These are phyloP conservation scores for Portevinia maculata DNA, from an alignment of 2,888 invertebrate genomes.

Conservation along the genomic window DNA sequence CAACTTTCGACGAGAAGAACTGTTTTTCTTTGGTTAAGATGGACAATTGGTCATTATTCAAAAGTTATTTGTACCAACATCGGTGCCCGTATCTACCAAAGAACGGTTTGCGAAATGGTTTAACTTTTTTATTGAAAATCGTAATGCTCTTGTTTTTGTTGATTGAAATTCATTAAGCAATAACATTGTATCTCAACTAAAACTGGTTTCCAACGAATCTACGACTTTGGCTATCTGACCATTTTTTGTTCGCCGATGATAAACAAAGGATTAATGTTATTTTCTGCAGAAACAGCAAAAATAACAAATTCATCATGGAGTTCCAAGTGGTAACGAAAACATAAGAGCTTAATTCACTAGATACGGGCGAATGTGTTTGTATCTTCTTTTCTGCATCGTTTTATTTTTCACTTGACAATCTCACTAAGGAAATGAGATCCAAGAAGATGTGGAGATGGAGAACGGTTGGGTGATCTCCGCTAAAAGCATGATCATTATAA, in stretches of 20 bases:
- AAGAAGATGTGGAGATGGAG: neutral
- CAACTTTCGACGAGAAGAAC: too few species aligned
- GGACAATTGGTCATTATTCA: constrained; percentile 25
- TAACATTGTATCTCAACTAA: constrained; percentile 1
- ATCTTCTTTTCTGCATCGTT: neutral
- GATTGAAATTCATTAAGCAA: constrained; percentile 7
- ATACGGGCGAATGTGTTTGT: neutral
- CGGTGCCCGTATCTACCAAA: neutral
- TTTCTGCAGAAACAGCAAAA: constrained; percentile 7
- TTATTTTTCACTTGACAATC: constrained; percentile 16
- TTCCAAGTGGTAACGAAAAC: constrained; percentile 1
- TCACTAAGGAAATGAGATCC: constrained; percentile 11
- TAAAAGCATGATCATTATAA: constrained; percentile 26
- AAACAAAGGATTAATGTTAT: constrained; percentile 35
- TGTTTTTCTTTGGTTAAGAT: too few species aligned
- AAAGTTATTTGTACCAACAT: constrained; percentile 16
- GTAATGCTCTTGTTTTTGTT: neutral
- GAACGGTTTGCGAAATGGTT: constrained; percentile 7
- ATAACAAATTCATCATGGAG: constrained; percentile 11
- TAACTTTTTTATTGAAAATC: constrained; percentile 2
- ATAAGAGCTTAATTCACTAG: constrained; percentile 2
- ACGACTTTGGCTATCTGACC: constrained; percentile 7
- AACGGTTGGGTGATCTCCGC: constrained; percentile 50
- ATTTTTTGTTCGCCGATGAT: neutral
- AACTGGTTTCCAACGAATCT: constrained; percentile 22